Evolutionary conservation across 2,888 invertebrate genomes (phyloP).

Genomic region (Nymphalis urticae): DNA sequence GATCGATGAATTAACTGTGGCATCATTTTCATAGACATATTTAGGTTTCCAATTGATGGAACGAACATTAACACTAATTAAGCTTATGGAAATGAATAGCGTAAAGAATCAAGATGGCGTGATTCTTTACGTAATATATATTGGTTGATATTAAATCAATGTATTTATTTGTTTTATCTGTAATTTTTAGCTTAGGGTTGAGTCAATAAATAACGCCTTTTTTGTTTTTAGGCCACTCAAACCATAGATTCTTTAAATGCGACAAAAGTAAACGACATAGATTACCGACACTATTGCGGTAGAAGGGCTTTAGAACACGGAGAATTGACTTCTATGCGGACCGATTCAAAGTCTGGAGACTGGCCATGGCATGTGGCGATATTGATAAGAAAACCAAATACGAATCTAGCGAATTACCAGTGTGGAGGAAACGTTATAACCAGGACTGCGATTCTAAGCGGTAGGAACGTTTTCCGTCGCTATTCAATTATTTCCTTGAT

Average conservation of each 20-base stretch:
- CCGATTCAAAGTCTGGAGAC: constrained; percentile 64
- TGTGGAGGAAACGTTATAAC: constrained; percentile 73
- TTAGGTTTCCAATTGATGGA: too few relatives aligned
- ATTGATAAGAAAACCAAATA: constrained; percentile 46
- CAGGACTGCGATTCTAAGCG: constrained; percentile 68
- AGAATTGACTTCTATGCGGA: constrained; percentile 60
- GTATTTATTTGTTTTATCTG: too few relatives aligned
- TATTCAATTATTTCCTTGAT: constrained; percentile 23
- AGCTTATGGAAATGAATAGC: too few relatives aligned
- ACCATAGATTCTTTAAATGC: constrained; percentile 23
- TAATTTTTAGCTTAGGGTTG: too few relatives aligned
- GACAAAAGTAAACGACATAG: constrained; percentile 33
- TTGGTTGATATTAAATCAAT: too few relatives aligned
- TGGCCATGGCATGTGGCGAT: constrained; percentile 77
- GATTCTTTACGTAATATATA: too few relatives aligned
- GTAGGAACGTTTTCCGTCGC: constrained; percentile 44
- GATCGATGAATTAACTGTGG: too few relatives aligned
- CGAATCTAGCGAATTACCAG: constrained; percentile 50
- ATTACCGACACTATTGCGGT: constrained; percentile 62
- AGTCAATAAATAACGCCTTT: too few relatives aligned
- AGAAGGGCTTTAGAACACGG: constrained; percentile 60
- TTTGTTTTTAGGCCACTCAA: constrained; percentile 17
- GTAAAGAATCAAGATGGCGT: too few relatives aligned
- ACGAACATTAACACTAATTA: too few relatives aligned
- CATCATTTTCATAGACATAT: too few relatives aligned